These are phyloP conservation scores for Hoplodrina ambigua DNA, from an alignment of 2,888 invertebrate genomes.

Conservation along the genomic window DNA sequence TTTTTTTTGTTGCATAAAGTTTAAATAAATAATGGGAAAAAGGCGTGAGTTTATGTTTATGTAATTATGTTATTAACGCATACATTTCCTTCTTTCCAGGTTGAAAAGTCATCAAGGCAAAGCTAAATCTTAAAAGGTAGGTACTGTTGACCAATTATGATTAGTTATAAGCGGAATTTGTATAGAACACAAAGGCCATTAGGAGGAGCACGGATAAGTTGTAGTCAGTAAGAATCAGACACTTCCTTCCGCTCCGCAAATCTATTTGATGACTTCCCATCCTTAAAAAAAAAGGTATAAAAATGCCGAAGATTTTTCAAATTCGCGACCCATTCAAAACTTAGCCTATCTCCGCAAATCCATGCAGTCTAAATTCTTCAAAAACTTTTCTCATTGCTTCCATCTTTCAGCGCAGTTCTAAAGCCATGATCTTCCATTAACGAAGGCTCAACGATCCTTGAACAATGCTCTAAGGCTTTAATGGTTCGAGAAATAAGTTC, in stretches of 20 bases:
- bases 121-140: slow-evolving; percentile 38
- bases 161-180: too few relatives aligned
- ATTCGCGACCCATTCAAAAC: slow-evolving; percentile 4
- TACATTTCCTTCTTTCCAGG: slow-evolving; percentile 30
- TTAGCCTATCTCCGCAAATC: slow-evolving; percentile 36
- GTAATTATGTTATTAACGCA: slow-evolving; percentile 8
- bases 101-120: slow-evolving; percentile 8
- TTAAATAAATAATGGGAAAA: too few relatives aligned
- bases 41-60: too few relatives aligned
- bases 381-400: slow-evolving; percentile 56
- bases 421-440: slow-evolving; percentile 57
- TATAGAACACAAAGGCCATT: too few relatives aligned
- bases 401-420: slow-evolving; percentile 47
- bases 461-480: slow-evolving; percentile 65
- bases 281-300: neutral
- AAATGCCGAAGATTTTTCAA: neutral
- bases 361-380: slow-evolving; percentile 47
- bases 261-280: too few relatives aligned
- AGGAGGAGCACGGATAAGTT: too few relatives aligned
- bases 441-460: slow-evolving; percentile 63
- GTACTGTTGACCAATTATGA: neutral
- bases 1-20: too few relatives aligned
- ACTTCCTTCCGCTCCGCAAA: too few relatives aligned
- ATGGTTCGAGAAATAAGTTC: slow-evolving; percentile 72
- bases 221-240: too few relatives aligned